Percentiles rank a stretch among this genome's conserved stretches.
Conservation (phyloP, 2,797 vertebrate species). For the Phalanger gymnotis region DNA sequence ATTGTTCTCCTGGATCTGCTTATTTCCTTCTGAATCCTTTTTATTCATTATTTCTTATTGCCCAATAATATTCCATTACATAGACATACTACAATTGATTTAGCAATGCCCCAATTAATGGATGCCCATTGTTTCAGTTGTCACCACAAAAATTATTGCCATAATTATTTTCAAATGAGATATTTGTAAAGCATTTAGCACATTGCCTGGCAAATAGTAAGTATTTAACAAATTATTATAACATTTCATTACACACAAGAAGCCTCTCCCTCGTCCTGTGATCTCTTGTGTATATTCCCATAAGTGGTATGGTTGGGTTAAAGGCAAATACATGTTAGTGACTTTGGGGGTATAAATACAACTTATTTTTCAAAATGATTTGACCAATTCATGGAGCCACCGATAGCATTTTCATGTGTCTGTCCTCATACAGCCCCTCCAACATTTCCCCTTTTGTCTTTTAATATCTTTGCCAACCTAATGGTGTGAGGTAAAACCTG, state of each 20-base stretch:
- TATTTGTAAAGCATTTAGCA: background rate
- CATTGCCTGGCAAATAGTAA: background rate
- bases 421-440: background rate
- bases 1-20: background rate
- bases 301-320: conserved; percentile 7
- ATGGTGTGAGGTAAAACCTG: background rate
- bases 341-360: conserved; percentile 13
- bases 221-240: background rate
- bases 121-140: background rate
- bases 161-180: background rate
- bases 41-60: background rate
- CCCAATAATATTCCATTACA: background rate
- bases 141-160: background rate
- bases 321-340: background rate
- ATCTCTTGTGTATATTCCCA: background rate
- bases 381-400: background rate
- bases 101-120: background rate
- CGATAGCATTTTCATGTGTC: background rate
- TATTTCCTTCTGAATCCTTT: background rate
- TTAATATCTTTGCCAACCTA: background rate
- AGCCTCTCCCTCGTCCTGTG: background rate
- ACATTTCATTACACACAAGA: background rate
- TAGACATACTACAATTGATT: background rate
- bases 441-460: background rate
- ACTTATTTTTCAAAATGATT: background rate